These are phyloP conservation scores for Cactoblastis cactorum DNA, from an alignment of 2,888 invertebrate genomes.

Conservation along the genomic window DNA sequence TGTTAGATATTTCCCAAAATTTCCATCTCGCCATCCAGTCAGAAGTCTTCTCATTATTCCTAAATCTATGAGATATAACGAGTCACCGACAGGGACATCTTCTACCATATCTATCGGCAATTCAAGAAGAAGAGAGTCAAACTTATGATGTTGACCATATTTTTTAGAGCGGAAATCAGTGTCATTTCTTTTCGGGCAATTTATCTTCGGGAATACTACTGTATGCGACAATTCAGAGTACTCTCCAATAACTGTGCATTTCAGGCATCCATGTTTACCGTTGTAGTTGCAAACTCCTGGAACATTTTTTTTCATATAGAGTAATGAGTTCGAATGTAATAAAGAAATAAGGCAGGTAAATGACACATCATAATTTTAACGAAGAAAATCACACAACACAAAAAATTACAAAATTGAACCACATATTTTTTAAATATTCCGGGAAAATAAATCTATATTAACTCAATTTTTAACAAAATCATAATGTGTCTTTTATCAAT, in stretches of 20 bases:
- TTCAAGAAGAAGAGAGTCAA: conserved; percentile 22
- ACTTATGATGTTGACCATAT: conserved; percentile 26
- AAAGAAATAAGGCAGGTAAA: no score
- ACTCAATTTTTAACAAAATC: background rate
- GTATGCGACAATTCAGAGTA: conserved; percentile 23
- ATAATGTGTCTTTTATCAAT: background rate
- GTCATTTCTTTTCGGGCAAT: conserved; percentile 19
- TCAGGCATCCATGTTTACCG: conserved; percentile 22
- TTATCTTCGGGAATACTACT: conserved; percentile 13
- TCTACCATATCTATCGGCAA: conserved; percentile 28
- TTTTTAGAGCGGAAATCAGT: conserved; percentile 25
- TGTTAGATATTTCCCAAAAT: conserved; percentile 20
- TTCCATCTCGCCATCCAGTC: conserved; percentile 25
- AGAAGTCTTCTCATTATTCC: conserved; percentile 27
- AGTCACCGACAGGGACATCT: conserved; percentile 27
- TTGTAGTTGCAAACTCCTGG: conserved; percentile 22
- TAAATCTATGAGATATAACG: conserved; percentile 27
- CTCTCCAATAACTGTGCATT: conserved; percentile 22
- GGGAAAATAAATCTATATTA: background rate
- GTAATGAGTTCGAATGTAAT: background rate
- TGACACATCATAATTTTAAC: no score
- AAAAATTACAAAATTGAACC: no score
- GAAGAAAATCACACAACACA: no score
- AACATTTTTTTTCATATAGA: conserved; percentile 7
- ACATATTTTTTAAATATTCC: background rate